These are phyloP conservation scores for Ommatoiulus sabulosus DNA, from an alignment of 2,888 invertebrate species.

Conservation along the genomic window DNA sequence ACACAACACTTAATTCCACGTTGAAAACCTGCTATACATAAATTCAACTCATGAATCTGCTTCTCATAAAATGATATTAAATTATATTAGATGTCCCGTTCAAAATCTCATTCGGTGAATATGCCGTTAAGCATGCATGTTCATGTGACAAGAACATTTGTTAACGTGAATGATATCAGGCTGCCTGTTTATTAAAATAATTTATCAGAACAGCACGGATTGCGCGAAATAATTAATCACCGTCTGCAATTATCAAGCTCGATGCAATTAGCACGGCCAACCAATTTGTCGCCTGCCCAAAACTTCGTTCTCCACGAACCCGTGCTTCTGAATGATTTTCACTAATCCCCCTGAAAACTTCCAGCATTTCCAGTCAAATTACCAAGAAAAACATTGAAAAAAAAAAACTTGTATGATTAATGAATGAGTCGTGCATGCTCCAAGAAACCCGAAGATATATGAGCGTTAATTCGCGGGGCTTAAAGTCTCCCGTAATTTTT, in stretches of 20 bases:
- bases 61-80: too few relatives aligned
- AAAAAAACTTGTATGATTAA: background rate
- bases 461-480: background rate
- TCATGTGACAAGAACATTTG: background rate
- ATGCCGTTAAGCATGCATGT: too few relatives aligned
- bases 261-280: background rate
- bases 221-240: background rate
- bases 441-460: background rate
- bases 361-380: too few relatives aligned
- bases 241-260: background rate
- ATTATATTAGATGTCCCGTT: too few relatives aligned
- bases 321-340: background rate
- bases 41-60: too few relatives aligned
- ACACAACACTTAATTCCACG: too few relatives aligned
- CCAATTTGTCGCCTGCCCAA: background rate
- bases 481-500: slow-evolving; percentile 6
- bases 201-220: background rate
- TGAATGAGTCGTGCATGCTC: slow-evolving; percentile 1
- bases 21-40: too few relatives aligned
- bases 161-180: background rate
- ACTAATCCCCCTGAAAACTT: too few relatives aligned
- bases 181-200: slow-evolving; percentile 7
- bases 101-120: too few relatives aligned
- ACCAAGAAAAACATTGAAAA: background rate
- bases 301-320: background rate